These are phyloP conservation scores for Salminus brasiliensis DNA, from an alignment of 2,113 vertebrate species.

Conservation along the genomic window DNA sequence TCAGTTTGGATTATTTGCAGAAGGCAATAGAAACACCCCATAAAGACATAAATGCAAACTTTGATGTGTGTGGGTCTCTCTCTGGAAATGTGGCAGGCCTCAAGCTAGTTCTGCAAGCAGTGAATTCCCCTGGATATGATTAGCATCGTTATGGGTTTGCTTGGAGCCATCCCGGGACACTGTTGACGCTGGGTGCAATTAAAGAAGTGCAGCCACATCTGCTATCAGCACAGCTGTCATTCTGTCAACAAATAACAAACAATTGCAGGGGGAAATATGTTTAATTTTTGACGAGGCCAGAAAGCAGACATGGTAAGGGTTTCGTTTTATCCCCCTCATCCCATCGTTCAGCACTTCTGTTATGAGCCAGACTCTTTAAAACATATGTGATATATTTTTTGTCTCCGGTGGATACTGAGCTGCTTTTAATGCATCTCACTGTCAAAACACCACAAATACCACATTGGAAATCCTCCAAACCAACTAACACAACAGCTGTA, in stretches of 20 bases:
- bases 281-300: not conserved
- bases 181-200: not conserved
- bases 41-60: not conserved
- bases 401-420: not conserved
- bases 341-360: constrained; percentile 6
- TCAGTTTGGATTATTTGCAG: not conserved
- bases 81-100: constrained; percentile 6
- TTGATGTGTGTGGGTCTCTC: not conserved
- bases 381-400: not conserved
- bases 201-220: constrained; percentile 16
- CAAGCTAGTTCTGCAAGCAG: not conserved
- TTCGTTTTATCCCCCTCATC: not conserved
- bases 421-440: constrained; percentile 24
- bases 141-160: constrained; percentile 24
- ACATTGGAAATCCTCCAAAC: not conserved
- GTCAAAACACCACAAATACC: constrained; percentile 5
- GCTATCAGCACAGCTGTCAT: constrained; percentile 18
- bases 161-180: constrained; percentile 3
- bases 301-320: not conserved
- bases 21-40: not conserved
- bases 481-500: not conserved
- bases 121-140: constrained; percentile 28
- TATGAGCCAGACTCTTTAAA: not conserved
- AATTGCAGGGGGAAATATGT: constrained; percentile 1
- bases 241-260: not conserved